Conservation (phyloP, 1,140 invertebrate genomes). For the Drosophila burlai region DNA sequence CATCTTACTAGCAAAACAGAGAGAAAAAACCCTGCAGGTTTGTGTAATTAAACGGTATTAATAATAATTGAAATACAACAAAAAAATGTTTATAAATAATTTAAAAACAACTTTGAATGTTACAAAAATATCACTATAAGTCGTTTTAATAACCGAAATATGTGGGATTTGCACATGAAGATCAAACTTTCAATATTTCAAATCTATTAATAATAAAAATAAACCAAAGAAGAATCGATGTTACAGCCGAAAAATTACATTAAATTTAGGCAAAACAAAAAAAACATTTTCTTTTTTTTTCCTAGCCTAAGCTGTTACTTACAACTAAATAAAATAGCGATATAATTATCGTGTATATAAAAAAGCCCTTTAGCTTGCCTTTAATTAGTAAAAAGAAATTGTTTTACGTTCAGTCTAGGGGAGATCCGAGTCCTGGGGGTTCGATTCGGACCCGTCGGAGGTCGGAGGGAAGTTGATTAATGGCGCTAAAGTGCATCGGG, state of each 20-base stretch:
- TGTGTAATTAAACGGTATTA: conserved; percentile 10
- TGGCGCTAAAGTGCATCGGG: conserved; percentile 25
- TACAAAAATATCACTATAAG: neutral
- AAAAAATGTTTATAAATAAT: neutral
- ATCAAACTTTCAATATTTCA: neutral
- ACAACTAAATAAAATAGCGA: conserved; percentile 29
- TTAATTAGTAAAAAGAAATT: neutral
- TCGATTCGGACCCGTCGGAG: neutral
- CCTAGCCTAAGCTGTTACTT: conserved; percentile 25
- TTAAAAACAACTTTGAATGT: neutral
- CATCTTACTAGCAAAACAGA: too few species aligned
- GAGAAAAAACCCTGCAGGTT: neutral
- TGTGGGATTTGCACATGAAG: neutral
- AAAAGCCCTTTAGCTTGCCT: neutral
- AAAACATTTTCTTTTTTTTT: conserved; percentile 8
- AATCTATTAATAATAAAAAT: neutral
- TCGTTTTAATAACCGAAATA: neutral
- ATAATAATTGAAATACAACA: neutral
- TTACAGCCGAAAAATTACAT: neutral
- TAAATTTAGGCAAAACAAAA: neutral
- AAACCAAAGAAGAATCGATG: neutral
- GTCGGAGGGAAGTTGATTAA: conserved; percentile 35
- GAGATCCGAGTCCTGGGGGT: conserved; percentile 6
- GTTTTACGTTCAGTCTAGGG: neutral
- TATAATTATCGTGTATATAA: conserved; percentile 12